phyloP scores from a whole-genome alignment of 2,797 vertebrate genomes.

The Accipiter superciliosus region DNA sequence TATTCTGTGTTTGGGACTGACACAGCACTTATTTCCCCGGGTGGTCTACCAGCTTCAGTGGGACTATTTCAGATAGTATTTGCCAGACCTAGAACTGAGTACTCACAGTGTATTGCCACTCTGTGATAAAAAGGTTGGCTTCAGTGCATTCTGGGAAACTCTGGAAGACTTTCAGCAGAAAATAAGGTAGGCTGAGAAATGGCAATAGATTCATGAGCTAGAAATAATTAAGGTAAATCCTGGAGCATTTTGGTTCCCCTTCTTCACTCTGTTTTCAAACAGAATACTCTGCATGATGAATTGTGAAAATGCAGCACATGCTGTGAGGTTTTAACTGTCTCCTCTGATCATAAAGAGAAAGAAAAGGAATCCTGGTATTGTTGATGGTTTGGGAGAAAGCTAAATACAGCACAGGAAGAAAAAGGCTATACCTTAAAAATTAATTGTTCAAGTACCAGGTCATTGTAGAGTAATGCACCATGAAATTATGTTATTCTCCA shows the following conservation, averaged over 20 bases:
- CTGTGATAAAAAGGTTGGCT: neutral
- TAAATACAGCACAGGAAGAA: conserved; percentile 63
- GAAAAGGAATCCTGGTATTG: conserved; percentile 44
- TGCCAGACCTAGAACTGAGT: neutral
- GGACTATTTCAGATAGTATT: neutral
- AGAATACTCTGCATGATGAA: conserved; percentile 25
- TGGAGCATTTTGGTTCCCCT: neutral
- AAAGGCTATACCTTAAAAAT: conserved; percentile 76
- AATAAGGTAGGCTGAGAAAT: conserved; percentile 33
- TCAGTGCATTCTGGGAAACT: neutral
- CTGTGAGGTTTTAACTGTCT: conserved; percentile 25
- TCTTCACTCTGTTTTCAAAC: conserved; percentile 17
- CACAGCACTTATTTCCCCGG: fast-evolving
- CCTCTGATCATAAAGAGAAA: conserved; percentile 8
- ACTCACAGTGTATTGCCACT: neutral
- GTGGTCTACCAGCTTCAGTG: neutral
- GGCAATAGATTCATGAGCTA: neutral
- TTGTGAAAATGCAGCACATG: conserved; percentile 10
- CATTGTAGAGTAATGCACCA: conserved; percentile 75
- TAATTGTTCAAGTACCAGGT: conserved; percentile 80
- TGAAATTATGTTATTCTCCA: conserved; percentile 80
- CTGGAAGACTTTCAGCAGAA: neutral
- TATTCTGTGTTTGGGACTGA: neutral
- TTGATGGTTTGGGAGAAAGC: conserved; percentile 61
- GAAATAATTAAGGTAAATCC: conserved; percentile 51